phyloP scores from a whole-genome alignment of 2,888 invertebrate genomes.

The Hirtodrosophila confusa region DNA sequence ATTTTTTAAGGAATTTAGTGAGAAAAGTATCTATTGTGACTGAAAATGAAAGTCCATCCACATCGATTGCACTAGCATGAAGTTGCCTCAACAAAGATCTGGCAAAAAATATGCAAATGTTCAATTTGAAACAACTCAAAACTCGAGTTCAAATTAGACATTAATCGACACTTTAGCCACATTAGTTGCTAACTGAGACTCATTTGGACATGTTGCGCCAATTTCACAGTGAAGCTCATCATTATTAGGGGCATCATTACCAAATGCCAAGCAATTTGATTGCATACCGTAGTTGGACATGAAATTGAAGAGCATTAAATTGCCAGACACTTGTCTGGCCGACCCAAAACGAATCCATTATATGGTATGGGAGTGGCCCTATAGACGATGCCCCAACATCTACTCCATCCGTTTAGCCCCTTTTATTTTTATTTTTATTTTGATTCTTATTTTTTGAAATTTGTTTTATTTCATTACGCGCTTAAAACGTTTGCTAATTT shows the following conservation, averaged over 20 bases:
- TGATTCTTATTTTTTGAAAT: constrained; percentile 5
- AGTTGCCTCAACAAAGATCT: too few species aligned
- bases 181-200: constrained; percentile 9
- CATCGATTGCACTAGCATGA: too few species aligned
- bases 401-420: too few species aligned
- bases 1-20: too few species aligned
- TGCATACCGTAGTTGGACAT: constrained; percentile 19
- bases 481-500: constrained; percentile 58
- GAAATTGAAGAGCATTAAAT: constrained; percentile 39
- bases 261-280: background rate
- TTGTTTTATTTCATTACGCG: constrained; percentile 21
- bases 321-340: constrained; percentile 6
- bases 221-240: constrained; percentile 17
- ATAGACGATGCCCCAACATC: background rate
- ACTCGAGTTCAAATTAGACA: background rate
- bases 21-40: too few species aligned
- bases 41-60: too few species aligned
- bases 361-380: constrained; percentile 25
- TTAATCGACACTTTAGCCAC: constrained; percentile 3
- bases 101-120: too few species aligned
- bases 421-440: too few species aligned
- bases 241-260: constrained; percentile 8
- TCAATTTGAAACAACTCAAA: too few species aligned
- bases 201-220: constrained; percentile 7
- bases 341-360: constrained; percentile 44